A percentile compares a stretch with the other conserved stretches of the same genome.
phyloP scores from a whole-genome alignment of 2,113 vertebrate species.

The Melanocharis versteri region DNA sequence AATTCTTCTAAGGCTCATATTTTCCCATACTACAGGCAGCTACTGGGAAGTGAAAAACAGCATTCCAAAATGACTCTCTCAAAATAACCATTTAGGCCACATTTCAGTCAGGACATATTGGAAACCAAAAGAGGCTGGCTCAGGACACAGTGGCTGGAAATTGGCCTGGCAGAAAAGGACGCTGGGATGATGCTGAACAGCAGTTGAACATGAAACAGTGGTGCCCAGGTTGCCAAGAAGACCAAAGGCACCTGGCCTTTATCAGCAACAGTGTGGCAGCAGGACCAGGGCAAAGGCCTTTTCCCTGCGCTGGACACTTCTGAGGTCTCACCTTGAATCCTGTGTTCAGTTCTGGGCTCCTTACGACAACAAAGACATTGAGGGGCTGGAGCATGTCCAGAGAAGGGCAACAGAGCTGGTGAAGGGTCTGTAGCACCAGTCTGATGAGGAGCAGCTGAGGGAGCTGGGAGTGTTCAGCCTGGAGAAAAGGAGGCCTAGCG shows the following conservation, averaged over 20 bases:
- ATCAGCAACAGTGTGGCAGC: background rate
- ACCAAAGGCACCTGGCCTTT: accelerated
- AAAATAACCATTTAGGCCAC: background rate
- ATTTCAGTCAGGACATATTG: background rate
- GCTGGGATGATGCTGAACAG: background rate
- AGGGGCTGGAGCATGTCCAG: background rate
- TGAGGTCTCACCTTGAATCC: background rate
- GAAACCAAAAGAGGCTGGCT: background rate
- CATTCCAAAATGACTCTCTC: background rate
- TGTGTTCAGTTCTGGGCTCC: background rate
- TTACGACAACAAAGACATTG: too few species aligned
- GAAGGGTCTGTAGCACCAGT: background rate
- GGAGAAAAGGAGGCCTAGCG: too few species aligned
- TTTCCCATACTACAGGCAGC: background rate
- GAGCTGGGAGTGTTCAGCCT: background rate
- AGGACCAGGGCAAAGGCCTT: background rate
- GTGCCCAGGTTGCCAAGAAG: background rate
- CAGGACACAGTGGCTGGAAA: background rate
- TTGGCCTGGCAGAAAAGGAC: background rate
- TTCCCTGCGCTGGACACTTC: too few species aligned
- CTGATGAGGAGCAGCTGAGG: background rate
- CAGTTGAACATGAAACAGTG: background rate
- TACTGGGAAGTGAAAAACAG: background rate
- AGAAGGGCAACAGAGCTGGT: accelerated
- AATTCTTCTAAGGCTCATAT: background rate